These are phyloP conservation scores for Eumerus sabulonum DNA, from an alignment of 2,888 invertebrate species.

Conservation along the genomic window DNA sequence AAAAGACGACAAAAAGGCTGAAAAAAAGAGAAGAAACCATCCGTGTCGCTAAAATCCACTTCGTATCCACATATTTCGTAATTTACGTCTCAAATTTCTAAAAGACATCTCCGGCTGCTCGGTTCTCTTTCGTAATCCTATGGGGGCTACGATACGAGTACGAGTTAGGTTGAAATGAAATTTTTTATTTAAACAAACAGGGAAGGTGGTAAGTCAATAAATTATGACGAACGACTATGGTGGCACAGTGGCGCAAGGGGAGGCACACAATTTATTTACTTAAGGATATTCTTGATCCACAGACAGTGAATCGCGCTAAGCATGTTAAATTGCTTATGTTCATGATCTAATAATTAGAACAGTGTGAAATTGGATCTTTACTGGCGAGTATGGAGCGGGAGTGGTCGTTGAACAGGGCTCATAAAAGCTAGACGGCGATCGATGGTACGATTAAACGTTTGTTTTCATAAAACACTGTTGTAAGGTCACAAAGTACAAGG, in stretches of 20 bases:
- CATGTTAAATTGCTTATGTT: constrained; percentile 34
- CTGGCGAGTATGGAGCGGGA: background rate
- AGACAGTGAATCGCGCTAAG: constrained; percentile 11
- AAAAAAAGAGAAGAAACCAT: too few species aligned
- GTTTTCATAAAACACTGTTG: too few species aligned
- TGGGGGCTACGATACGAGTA: background rate
- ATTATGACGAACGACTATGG: background rate
- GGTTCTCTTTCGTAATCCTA: background rate
- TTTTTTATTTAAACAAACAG: constrained; percentile 37
- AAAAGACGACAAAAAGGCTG: too few species aligned
- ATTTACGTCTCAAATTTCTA: background rate
- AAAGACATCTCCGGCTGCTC: background rate
- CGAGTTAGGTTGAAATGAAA: constrained; percentile 19
- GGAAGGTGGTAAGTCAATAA: constrained; percentile 15
- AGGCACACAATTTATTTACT: constrained; percentile 27
- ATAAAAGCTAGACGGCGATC: background rate
- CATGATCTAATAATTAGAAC: constrained; percentile 47
- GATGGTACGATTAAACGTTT: too few species aligned
- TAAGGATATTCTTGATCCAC: constrained; percentile 16
- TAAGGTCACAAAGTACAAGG: too few species aligned
- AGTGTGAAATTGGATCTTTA: constrained; percentile 34
- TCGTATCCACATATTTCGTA: too few species aligned
- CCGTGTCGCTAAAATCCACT: too few species aligned
- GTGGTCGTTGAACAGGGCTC: background rate
- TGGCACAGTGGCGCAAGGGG: background rate